These are phyloP conservation scores for Adelognathus sp. DNA, from an alignment of 2,888 invertebrate species.

Conservation along the genomic window DNA sequence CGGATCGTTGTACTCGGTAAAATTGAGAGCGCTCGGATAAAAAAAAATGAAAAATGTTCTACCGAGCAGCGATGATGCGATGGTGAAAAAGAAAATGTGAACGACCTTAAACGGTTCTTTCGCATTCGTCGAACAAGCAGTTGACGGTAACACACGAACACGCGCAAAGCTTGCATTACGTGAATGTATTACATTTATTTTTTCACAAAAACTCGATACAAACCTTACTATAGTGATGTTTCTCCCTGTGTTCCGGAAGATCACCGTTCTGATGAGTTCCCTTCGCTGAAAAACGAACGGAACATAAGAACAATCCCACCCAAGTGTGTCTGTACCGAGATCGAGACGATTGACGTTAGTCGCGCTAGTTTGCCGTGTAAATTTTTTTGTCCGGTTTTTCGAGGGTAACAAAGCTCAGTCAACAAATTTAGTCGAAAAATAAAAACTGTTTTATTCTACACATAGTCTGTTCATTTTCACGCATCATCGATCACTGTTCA, in stretches of 20 bases:
- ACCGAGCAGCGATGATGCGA: too few species aligned
- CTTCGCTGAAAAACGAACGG: slow-evolving; percentile 81
- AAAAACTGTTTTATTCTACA: slow-evolving; percentile 48
- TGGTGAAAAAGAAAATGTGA: too few species aligned
- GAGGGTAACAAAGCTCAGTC: slow-evolving; percentile 30
- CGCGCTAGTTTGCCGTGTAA: slow-evolving; percentile 35
- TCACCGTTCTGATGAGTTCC: slow-evolving; percentile 90
- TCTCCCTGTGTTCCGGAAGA: slow-evolving; percentile 86
- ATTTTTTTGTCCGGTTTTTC: slow-evolving; percentile 28
- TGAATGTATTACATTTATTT: too few species aligned
- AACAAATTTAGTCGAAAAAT: slow-evolving; percentile 33
- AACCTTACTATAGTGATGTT: slow-evolving; percentile 89
- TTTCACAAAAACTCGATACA: slow-evolving; percentile 70
- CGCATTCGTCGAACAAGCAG: not conserved
- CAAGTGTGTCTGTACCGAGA: slow-evolving; percentile 23
- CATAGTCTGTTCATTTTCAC: slow-evolving; percentile 26
- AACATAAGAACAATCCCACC: slow-evolving; percentile 43
- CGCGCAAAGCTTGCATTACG: too few species aligned
- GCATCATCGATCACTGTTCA: too few species aligned
- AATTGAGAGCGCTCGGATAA: not conserved
- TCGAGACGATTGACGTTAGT: slow-evolving; percentile 39
- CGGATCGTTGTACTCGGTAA: not conserved
- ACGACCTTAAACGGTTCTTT: too few species aligned
- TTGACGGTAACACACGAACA: too few species aligned
- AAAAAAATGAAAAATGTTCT: too few species aligned